These are phyloP conservation scores for Hippolais icterina DNA, from an alignment of 2,113 vertebrate genomes.

Conservation along the genomic window DNA sequence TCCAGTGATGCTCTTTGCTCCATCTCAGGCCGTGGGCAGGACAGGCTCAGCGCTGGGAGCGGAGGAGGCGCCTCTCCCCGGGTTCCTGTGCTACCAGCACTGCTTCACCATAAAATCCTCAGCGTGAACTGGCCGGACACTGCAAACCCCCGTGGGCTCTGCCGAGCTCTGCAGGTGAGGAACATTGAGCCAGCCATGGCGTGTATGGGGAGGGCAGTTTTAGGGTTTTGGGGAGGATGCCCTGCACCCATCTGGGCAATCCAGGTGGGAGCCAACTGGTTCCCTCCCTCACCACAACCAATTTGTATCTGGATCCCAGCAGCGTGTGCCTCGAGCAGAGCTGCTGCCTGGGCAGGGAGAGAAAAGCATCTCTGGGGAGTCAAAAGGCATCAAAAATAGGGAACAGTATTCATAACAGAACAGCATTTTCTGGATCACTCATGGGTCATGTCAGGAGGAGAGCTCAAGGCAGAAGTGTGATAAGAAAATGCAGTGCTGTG, in stretches of 20 bases:
- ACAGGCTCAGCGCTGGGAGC: background rate
- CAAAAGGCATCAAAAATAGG: background rate
- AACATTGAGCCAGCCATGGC: rapidly evolving
- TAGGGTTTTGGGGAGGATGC: background rate
- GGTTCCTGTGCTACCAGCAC: constrained; percentile 61
- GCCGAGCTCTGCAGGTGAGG: constrained; percentile 67
- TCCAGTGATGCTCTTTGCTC: constrained; percentile 9
- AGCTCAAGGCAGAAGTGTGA: background rate
- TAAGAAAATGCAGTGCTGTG: background rate
- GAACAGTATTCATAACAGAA: background rate
- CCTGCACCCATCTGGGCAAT: background rate
- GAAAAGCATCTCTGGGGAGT: background rate
- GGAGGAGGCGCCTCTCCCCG: constrained; percentile 68
- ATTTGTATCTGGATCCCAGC: background rate
- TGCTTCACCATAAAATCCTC: constrained; percentile 74
- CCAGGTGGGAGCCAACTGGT: background rate
- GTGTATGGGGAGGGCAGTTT: background rate
- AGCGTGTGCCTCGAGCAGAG: rapidly evolving
- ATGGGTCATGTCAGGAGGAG: background rate
- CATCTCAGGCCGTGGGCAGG: constrained; percentile 30
- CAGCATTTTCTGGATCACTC: background rate
- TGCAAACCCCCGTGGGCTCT: constrained; percentile 27
- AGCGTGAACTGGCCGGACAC: constrained; percentile 65
- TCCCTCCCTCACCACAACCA: background rate
- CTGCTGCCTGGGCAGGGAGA: background rate